phyloP scores from a whole-genome alignment of 2,113 vertebrate genomes.

The Oxygymnocypris stewartii region DNA sequence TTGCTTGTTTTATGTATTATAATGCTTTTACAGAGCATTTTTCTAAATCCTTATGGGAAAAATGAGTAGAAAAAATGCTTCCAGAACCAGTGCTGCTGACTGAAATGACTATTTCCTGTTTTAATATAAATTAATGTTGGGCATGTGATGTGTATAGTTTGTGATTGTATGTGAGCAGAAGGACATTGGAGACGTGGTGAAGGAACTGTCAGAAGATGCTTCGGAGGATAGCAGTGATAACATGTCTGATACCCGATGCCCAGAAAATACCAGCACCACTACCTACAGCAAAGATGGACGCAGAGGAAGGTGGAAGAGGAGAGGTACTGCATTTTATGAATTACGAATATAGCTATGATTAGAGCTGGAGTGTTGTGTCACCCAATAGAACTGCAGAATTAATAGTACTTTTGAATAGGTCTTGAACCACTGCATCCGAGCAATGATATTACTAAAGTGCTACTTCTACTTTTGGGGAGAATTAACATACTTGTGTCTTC shows the following conservation, averaged over 20 bases:
- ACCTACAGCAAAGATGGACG: conserved; percentile 74
- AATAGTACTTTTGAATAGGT: neutral
- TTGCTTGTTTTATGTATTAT: no score
- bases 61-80: no score
- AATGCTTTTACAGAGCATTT: no score
- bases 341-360: neutral
- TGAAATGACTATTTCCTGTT: neutral
- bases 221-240: conserved; percentile 91
- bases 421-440: no score
- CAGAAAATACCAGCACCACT: conserved; percentile 78
- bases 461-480: neutral
- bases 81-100: no score
- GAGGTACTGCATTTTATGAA: conserved; percentile 77
- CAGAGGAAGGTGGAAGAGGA: conserved; percentile 88
- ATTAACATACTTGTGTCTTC: neutral
- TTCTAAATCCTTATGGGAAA: no score
- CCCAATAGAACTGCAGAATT: neutral
- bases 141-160: accelerated
- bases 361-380: neutral
- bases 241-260: conserved; percentile 82
- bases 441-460: neutral
- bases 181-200: conserved; percentile 83
- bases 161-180: conserved; percentile 75
- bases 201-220: conserved; percentile 85
- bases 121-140: neutral